Conservation (phyloP, 2,797 vertebrate genomes). For the Mormyrus hasselquistii region DNA sequence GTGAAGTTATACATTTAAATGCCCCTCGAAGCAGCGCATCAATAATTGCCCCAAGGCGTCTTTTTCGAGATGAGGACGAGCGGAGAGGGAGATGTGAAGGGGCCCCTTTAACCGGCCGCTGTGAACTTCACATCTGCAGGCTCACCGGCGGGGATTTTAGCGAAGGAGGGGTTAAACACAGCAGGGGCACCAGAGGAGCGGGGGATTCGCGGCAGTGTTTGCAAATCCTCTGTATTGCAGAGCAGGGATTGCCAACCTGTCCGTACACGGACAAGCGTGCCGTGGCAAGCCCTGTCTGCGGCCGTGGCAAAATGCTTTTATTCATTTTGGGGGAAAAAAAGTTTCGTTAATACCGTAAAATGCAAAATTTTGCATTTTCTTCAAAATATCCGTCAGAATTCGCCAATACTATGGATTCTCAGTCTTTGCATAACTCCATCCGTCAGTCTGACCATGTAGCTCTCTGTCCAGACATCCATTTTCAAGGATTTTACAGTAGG, state of each 20-base stretch:
- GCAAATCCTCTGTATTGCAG: neutral
- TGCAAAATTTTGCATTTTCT: neutral
- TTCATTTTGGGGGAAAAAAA: neutral
- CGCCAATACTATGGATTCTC: neutral
- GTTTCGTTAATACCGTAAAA: neutral
- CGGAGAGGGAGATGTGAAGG: neutral
- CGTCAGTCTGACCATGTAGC: neutral
- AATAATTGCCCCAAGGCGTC: neutral
- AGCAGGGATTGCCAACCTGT: neutral
- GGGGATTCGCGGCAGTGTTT: neutral
- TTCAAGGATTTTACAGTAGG: neutral
- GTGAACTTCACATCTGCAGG: neutral
- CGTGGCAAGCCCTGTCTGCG: too few relatives aligned
- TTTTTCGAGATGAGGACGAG: neutral
- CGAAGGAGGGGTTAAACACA: neutral
- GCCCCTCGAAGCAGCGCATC: neutral
- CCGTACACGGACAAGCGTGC: neutral
- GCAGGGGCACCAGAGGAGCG: neutral
- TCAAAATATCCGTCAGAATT: neutral
- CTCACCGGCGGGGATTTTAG: neutral
- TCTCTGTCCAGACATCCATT: neutral
- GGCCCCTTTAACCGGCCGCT: neutral
- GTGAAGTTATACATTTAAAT: conserved; percentile 4
- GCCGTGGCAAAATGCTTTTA: neutral
- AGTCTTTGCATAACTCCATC: neutral